Percentiles rank a stretch among this genome's conserved stretches.
These are phyloP conservation scores for Eulacestoma nigropectus DNA, from an alignment of 2,113 vertebrate species.

Conservation along the genomic window DNA sequence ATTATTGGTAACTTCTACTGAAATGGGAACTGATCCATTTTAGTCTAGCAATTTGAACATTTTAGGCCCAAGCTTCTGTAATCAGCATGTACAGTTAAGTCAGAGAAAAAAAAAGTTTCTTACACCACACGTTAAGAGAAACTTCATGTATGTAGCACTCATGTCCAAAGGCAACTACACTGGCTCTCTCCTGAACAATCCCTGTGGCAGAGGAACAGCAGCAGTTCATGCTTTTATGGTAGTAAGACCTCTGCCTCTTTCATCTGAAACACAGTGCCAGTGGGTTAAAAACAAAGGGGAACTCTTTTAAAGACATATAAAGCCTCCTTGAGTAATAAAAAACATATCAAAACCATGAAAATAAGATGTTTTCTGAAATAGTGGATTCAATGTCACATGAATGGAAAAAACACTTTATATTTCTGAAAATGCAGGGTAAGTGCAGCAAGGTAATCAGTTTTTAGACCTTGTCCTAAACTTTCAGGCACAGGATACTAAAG, in stretches of 20 bases:
- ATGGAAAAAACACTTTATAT: not conserved
- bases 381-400: not conserved
- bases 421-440: not conserved
- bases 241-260: not conserved
- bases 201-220: not conserved
- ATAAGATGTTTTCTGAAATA: not conserved
- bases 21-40: not conserved
- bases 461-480: not conserved
- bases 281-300: not conserved
- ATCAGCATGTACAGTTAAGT: not conserved
- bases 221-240: not conserved
- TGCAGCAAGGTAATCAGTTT: not conserved
- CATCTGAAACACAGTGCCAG: not conserved
- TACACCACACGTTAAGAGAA: not conserved
- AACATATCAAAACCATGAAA: not conserved
- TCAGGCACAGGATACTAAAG: not conserved
- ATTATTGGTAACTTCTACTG: not conserved
- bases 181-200: not conserved
- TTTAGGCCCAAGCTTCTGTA: not conserved
- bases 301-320: not conserved
- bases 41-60: not conserved
- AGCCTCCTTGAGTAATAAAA: not conserved
- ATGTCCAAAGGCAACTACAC: not conserved
- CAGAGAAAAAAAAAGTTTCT: not conserved
- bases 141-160: not conserved